Evolutionary conservation across 1,140 invertebrate genomes (phyloP), one percentile per base, ranked within the genome.

Genomic region (Apis florea): DNA sequence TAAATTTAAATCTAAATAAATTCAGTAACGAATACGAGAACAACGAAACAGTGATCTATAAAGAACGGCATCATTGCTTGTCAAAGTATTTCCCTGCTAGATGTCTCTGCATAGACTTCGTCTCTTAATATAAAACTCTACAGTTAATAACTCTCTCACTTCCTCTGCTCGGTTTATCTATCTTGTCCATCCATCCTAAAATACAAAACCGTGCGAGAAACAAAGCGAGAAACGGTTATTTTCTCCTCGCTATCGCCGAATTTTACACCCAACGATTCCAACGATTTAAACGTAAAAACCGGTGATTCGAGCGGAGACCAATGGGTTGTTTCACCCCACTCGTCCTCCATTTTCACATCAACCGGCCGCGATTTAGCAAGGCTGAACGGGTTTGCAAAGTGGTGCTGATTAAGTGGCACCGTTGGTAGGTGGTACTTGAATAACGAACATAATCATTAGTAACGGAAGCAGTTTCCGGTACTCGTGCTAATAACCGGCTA

Each of bases 371-470:
- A 56, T 77, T 56, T 58, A 24, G 8, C 26, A 21, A 24, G 31
- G 51, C 49, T 61, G 15, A 83, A 59, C 68, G 68, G 56, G 69
- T 82, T 89, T 54, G 82, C 83, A 56, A 87, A 89, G 85, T 83
- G 81, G 77, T 63, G 68, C 85, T 89, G 89, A 90, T 90, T 89
- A 90, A 90, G 88, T 88, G 84, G 79, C 74, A 72, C 78, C 70
- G 86, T 90, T 89, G 88, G 76, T 75, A 75, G 61, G 51, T 79
- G 87, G 78, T 87, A 89, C 87, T 89, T 82, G 85, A 88, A 88
- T 86, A 86, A 86, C 84, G 82, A 86, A 88, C 88, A 83, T 87
- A 85, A 88, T 88, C 89, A 90, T 90, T 90, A 90, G 88, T 90
- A 90, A 88, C 83, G 83, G 88, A 83, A 88, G 85, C 80, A 90